Evolutionary conservation across 2,113 vertebrate species (phyloP).

Genomic region (Varanus salvator): DNA sequence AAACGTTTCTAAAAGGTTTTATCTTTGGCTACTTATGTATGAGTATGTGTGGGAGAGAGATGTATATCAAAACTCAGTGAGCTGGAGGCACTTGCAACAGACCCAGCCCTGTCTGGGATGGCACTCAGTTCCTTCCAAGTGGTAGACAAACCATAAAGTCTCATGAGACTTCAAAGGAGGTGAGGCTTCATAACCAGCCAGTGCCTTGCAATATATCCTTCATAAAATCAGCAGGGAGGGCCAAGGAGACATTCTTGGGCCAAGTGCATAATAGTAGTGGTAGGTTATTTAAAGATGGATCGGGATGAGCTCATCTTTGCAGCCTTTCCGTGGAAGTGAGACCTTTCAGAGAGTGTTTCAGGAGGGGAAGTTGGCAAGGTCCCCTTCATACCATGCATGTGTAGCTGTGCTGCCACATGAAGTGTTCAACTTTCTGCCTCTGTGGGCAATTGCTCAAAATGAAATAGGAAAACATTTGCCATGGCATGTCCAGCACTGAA

Average conservation of each 20-base stretch:
- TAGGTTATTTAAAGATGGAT: neutral
- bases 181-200: neutral
- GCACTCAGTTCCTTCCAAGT: neutral
- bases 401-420: too few relatives aligned
- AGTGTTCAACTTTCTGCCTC: neutral
- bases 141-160: neutral
- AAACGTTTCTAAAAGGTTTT: neutral
- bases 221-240: neutral
- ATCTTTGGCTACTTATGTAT: neutral
- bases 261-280: neutral
- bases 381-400: neutral
- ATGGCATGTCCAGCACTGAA: neutral
- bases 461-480: neutral
- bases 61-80: neutral
- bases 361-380: neutral
- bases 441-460: neutral
- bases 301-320: neutral
- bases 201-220: too few relatives aligned
- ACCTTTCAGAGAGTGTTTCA: neutral
- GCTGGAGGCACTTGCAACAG: neutral
- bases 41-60: neutral
- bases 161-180: neutral
- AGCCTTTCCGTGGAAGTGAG: neutral
- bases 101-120: neutral
- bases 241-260: slow-evolving; percentile 4